These are phyloP conservation scores for Pampusana beccarii DNA, from an alignment of 2,113 vertebrate species.

Conservation along the genomic window DNA sequence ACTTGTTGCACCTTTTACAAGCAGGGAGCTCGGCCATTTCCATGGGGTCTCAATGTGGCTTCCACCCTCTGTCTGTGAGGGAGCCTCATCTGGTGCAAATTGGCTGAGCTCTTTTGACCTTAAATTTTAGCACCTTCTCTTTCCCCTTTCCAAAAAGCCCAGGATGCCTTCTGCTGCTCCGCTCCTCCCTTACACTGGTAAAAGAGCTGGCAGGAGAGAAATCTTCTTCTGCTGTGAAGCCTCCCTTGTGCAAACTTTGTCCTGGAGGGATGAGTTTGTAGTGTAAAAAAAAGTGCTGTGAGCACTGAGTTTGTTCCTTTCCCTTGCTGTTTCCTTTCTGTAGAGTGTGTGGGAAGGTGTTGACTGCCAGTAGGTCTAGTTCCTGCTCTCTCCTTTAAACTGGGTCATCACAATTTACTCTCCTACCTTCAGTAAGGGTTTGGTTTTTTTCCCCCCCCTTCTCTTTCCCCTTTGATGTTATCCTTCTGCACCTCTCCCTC, in stretches of 20 bases:
- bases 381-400: conserved; percentile 45
- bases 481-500: background rate
- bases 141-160: fast-evolving
- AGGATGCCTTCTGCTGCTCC: background rate
- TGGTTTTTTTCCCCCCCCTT: background rate
- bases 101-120: background rate
- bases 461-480: background rate
- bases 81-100: background rate
- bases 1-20: background rate
- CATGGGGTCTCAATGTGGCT: background rate
- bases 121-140: background rate
- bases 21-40: background rate
- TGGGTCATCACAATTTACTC: conserved; percentile 33
- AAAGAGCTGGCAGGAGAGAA: fast-evolving
- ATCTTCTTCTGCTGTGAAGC: fast-evolving
- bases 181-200: too few species aligned
- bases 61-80: background rate
- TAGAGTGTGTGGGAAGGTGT: conserved; percentile 22
- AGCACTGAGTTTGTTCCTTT: background rate
- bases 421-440: background rate
- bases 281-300: background rate
- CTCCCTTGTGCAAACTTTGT: fast-evolving
- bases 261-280: background rate
- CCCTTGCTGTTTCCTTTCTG: background rate
- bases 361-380: conserved; percentile 41